phyloP scores from a whole-genome alignment of 2,888 invertebrate genomes.

The Noctua comes region DNA sequence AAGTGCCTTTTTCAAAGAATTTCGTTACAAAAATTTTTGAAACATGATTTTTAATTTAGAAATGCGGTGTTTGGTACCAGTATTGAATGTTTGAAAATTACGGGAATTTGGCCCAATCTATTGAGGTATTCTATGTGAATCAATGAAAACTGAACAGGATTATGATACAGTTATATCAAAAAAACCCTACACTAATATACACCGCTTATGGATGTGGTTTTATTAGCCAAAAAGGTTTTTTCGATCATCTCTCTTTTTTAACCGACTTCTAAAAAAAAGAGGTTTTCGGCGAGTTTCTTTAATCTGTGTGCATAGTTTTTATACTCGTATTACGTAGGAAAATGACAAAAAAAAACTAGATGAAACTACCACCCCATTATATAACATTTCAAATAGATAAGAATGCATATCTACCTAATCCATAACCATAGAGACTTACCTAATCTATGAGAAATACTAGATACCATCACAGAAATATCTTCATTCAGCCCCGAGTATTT shows the following conservation, averaged over 20 bases:
- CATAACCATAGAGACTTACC: background rate
- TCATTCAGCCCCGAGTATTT: constrained; percentile 7
- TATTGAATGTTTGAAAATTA: background rate
- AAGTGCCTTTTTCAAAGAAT: background rate
- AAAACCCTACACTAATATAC: background rate
- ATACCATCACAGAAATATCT: constrained; percentile 24
- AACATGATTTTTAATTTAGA: background rate
- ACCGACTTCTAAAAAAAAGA: background rate
- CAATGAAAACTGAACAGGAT: background rate
- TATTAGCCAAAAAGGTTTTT: background rate
- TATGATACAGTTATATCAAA: background rate
- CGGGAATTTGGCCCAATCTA: background rate
- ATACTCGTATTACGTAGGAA: too few species aligned
- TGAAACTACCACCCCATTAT: too few species aligned
- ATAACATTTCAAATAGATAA: too few species aligned
- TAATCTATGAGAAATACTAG: constrained; percentile 2
- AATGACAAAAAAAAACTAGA: too few species aligned
- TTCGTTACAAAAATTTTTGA: background rate
- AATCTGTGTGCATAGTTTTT: too few species aligned
- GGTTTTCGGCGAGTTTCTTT: too few species aligned
- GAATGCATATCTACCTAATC: background rate
- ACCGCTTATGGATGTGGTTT: background rate
- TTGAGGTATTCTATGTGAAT: background rate
- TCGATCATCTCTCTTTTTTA: background rate
- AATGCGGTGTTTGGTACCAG: background rate